Evolutionary conservation across 30 jellyfish, hydroid and myxozoan species (phyloP).

Genomic region (Cassiopea xamachana): DNA sequence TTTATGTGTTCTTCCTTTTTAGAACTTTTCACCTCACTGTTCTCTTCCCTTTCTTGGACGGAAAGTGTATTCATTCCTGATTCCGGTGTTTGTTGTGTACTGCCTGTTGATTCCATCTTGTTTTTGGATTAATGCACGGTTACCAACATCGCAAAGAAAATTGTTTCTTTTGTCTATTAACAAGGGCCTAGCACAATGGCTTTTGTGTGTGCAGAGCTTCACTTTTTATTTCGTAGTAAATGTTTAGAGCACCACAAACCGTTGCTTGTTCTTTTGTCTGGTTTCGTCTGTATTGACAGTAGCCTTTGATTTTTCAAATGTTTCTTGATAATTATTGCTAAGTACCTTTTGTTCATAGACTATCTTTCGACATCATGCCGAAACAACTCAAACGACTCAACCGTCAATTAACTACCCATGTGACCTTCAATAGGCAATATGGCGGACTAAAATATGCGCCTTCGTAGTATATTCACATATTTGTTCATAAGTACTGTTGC

Average conservation of each 20-base stretch:
- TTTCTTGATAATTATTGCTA: constrained; percentile 9
- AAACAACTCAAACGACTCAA: constrained; percentile 49
- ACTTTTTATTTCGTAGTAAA: neutral
- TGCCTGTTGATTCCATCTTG: constrained; percentile 61
- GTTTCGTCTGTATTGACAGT: constrained; percentile 14
- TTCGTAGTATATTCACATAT: constrained; percentile 9
- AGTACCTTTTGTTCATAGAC: constrained; percentile 2
- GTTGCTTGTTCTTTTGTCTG: constrained; percentile 26
- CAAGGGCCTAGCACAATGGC: constrained; percentile 83
- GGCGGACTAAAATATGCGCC: constrained; percentile 58
- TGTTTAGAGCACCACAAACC: constrained; percentile 56
- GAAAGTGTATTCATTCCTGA: constrained; percentile 24
- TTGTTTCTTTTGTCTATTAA: constrained; percentile 67
- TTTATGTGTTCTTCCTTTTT: constrained; percentile 67
- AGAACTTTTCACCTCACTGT: constrained; percentile 24
- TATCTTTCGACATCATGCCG: constrained; percentile 54
- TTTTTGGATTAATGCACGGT: constrained; percentile 61
- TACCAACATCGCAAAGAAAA: constrained; percentile 54
- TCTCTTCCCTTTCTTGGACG: constrained; percentile 19
- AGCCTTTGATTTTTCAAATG: constrained; percentile 1
- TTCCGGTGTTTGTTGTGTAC: constrained; percentile 30
- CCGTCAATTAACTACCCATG: constrained; percentile 73
- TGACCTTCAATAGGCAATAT: constrained; percentile 72
- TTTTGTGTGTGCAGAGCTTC: constrained; percentile 29
- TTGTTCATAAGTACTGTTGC: too few species aligned